Evolutionary conservation across 2,797 vertebrate genomes (phyloP).

Genomic region (Eleutherodactylus coqui): DNA sequence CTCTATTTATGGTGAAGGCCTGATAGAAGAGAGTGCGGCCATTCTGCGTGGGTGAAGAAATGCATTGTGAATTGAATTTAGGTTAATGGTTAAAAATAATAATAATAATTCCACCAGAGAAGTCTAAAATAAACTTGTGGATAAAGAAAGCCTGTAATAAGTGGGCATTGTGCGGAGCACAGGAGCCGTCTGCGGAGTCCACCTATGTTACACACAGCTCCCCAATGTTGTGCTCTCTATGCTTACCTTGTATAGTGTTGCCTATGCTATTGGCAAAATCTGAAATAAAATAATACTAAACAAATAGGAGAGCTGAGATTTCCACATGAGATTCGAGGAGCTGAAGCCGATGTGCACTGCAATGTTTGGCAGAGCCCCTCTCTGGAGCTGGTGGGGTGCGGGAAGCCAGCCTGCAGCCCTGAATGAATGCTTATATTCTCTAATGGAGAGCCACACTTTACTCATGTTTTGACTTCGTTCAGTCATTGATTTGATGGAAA

Average conservation of each 20-base stretch:
- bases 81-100: background rate
- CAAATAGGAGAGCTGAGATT: conserved; percentile 61
- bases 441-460: conserved; percentile 59
- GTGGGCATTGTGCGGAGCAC: conserved; percentile 51
- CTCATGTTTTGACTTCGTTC: conserved; percentile 60
- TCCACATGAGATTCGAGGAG: conserved; percentile 61
- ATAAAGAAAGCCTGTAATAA: conserved; percentile 38
- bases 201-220: conserved; percentile 55
- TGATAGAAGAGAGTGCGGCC: background rate
- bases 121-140: conserved; percentile 48
- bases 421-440: conserved; percentile 62
- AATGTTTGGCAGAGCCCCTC: conserved; percentile 46
- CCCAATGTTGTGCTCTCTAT: conserved; percentile 55
- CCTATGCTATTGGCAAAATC: conserved; percentile 57
- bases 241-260: conserved; percentile 62
- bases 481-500: conserved; percentile 59
- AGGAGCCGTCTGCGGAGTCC: conserved; percentile 46
- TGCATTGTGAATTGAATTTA: background rate
- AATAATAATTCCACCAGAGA: background rate
- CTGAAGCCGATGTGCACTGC: conserved; percentile 52
- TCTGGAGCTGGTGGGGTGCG: conserved; percentile 43
- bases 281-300: conserved; percentile 64
- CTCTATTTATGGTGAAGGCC: too few relatives aligned
- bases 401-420: conserved; percentile 30
- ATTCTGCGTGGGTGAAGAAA: background rate